Evolutionary conservation across 2,888 invertebrate species (phyloP).

Genomic region (Lasioglossum leucozonium): DNA sequence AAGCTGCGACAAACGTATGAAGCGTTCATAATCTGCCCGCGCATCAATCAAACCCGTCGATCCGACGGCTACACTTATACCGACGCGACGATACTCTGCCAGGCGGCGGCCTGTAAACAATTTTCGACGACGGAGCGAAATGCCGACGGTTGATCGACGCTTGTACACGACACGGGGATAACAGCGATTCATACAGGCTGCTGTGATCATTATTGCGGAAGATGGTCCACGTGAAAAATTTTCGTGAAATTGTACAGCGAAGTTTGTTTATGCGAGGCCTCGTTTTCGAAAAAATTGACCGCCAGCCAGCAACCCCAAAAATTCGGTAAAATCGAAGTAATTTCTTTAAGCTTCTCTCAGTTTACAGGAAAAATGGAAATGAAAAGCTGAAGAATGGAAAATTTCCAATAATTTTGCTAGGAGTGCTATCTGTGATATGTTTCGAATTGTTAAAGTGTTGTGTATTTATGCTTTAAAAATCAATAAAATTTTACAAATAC

Average conservation of each 20-base stretch:
- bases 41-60: slow-evolving; percentile 67
- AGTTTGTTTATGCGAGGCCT: neutral
- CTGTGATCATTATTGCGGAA: neutral
- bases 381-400: too few species aligned
- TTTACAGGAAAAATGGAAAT: too few species aligned
- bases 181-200: neutral
- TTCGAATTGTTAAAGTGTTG: too few species aligned
- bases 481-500: too few species aligned
- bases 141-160: neutral
- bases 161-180: neutral
- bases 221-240: neutral
- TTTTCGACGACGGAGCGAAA: slow-evolving; percentile 14
- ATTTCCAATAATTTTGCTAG: too few species aligned
- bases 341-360: too few species aligned
- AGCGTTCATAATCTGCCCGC: slow-evolving; percentile 68
- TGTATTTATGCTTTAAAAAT: too few species aligned
- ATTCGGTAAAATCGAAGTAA: neutral
- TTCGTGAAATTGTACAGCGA: neutral
- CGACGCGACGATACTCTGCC: neutral
- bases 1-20: slow-evolving; percentile 53
- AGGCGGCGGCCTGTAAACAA: slow-evolving; percentile 6
- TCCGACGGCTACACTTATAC: slow-evolving; percentile 26
- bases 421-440: too few species aligned
- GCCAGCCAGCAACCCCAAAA: neutral
- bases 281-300: too few species aligned